phyloP scores from a whole-genome alignment of 2,797 vertebrate species.

The Paguma larvata region DNA sequence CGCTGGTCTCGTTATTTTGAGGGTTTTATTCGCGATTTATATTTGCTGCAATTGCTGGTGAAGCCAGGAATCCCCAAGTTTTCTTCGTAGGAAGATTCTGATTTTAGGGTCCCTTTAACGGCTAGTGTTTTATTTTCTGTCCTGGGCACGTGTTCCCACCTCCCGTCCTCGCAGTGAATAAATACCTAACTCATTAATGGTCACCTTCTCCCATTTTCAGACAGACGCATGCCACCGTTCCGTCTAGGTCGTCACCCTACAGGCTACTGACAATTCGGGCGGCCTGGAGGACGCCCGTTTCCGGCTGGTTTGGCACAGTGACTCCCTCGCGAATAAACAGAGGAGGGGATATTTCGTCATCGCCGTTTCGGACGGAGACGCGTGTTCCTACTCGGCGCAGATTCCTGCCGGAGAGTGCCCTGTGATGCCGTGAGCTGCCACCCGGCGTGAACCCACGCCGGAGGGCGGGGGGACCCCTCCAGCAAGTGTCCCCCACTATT shows the following conservation, averaged over 20 bases:
- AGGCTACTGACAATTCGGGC: background rate
- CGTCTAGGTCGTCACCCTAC: too few relatives aligned
- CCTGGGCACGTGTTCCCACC: background rate
- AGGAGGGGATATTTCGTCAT: accelerated
- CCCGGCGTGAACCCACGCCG: too few relatives aligned
- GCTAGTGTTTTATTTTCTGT: background rate
- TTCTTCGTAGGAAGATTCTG: background rate
- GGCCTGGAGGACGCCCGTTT: accelerated
- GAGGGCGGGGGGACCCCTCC: too few relatives aligned
- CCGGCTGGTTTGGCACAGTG: accelerated
- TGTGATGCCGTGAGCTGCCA: too few relatives aligned
- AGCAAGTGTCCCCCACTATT: too few relatives aligned
- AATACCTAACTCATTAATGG: background rate
- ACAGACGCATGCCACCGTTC: accelerated
- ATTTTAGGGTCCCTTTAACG: background rate
- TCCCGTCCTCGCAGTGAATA: background rate
- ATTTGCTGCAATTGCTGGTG: background rate
- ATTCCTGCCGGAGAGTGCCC: too few relatives aligned
- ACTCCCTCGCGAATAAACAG: too few relatives aligned
- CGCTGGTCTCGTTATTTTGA: accelerated
- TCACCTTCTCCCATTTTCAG: background rate
- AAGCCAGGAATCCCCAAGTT: background rate
- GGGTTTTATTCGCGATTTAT: background rate
- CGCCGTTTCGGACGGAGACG: accelerated
- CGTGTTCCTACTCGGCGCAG: too few relatives aligned